phyloP scores from a whole-genome alignment of 2,113 vertebrate species.

The Tachycineta bicolor region DNA sequence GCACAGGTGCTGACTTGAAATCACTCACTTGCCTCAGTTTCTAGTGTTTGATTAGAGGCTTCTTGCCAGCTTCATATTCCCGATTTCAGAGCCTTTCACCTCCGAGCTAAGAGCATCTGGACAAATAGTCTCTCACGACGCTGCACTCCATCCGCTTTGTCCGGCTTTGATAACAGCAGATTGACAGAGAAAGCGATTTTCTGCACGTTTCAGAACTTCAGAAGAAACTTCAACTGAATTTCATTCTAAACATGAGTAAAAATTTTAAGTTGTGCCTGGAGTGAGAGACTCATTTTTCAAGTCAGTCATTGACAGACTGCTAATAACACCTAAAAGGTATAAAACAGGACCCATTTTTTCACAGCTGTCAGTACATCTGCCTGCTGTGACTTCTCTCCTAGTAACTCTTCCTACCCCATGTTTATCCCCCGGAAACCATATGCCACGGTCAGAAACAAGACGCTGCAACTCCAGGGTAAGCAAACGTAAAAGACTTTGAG shows the following conservation, averaged over 20 bases:
- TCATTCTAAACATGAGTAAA: neutral
- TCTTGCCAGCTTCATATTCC: neutral
- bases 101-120: neutral
- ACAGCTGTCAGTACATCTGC: no score
- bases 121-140: neutral
- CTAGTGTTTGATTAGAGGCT: neutral
- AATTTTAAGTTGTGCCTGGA: neutral
- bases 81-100: neutral
- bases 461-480: no score
- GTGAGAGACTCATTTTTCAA: no score
- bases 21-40: neutral
- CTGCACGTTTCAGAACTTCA: neutral
- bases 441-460: no score
- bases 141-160: neutral
- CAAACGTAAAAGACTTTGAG: no score
- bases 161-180: neutral
- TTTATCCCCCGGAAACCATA: no score
- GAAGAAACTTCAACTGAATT: neutral
- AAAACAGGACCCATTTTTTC: no score
- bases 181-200: neutral
- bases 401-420: no score
- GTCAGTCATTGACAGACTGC: no score
- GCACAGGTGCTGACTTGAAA: neutral
- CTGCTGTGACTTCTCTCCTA: no score
- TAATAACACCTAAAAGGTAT: no score